phyloP scores from a whole-genome alignment of 1,140 invertebrate species.

The Drosophila takahashii region DNA sequence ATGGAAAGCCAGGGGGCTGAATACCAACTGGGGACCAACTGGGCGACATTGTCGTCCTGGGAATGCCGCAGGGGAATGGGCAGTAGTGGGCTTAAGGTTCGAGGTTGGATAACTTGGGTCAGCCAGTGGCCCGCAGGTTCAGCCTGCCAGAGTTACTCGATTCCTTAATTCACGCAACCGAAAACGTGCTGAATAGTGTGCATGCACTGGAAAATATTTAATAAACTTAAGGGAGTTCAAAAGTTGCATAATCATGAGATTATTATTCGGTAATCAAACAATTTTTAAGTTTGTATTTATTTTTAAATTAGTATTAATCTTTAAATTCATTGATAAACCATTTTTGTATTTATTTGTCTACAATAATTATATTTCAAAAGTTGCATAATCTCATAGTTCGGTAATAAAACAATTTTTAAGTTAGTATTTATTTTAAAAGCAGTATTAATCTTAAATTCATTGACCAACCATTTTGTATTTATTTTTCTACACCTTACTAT shows the following conservation, averaged over 20 bases:
- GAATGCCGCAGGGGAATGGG: slow-evolving; percentile 19
- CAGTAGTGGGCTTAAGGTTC: neutral
- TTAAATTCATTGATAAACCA: too few relatives aligned
- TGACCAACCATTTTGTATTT: too few relatives aligned
- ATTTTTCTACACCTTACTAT: too few relatives aligned
- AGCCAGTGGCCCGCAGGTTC: slow-evolving; percentile 33
- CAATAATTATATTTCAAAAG: neutral
- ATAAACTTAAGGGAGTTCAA: neutral
- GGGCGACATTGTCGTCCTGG: slow-evolving; percentile 61
- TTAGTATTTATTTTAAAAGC: too few relatives aligned
- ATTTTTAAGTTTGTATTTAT: too few relatives aligned
- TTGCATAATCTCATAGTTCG: neutral
- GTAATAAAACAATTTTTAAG: neutral
- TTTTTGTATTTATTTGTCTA: too few relatives aligned
- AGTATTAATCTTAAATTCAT: too few relatives aligned
- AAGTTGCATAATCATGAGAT: neutral
- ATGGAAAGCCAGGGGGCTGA: neutral
- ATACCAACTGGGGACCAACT: slow-evolving; percentile 47
- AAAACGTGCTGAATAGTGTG: slow-evolving; percentile 65
- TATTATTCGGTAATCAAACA: neutral
- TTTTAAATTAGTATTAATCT: too few relatives aligned
- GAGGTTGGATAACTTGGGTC: slow-evolving; percentile 2
- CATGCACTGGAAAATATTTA: slow-evolving; percentile 6
- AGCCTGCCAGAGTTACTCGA: slow-evolving; percentile 60
- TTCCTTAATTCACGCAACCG: slow-evolving; percentile 74